Conservation (phyloP, 2,113 vertebrate species). For the Rattus norvegicus region DNA sequence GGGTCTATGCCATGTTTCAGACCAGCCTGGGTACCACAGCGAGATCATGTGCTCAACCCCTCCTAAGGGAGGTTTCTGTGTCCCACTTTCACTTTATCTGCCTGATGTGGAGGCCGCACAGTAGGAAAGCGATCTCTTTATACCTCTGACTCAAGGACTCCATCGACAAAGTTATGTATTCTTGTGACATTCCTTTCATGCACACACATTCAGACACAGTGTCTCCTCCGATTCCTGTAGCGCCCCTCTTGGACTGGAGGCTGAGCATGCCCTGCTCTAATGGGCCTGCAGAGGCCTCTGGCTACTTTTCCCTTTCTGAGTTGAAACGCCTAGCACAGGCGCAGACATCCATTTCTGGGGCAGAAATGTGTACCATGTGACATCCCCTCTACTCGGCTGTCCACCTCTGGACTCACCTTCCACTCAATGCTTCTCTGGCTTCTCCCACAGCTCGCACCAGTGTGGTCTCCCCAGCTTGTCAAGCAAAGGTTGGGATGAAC, state of each 20-base stretch:
- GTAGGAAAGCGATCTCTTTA: not conserved
- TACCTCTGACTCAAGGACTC: not conserved
- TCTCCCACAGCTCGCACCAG: not conserved
- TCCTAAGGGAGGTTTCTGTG: not conserved
- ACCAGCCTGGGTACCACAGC: not conserved
- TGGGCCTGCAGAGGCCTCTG: not conserved
- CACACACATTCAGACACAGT: not conserved
- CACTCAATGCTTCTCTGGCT: constrained; percentile 11
- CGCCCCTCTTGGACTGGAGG: not conserved
- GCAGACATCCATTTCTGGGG: not conserved
- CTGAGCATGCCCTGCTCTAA: not conserved
- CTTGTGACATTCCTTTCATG: not conserved
- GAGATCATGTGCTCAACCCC: not conserved
- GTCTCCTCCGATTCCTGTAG: not conserved
- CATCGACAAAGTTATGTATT: not conserved
- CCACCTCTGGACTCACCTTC: not conserved
- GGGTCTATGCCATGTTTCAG: not conserved
- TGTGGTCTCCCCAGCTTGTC: not conserved
- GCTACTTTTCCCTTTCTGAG: not conserved
- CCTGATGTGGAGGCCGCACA: not conserved
- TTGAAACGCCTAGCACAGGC: not conserved
- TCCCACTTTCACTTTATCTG: not conserved
- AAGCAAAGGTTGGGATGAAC: not conserved
- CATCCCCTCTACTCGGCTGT: not conserved
- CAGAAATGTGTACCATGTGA: not conserved